Evolutionary conservation across 2,888 invertebrate species (phyloP).

Genomic region (Hylaea fasciaria): DNA sequence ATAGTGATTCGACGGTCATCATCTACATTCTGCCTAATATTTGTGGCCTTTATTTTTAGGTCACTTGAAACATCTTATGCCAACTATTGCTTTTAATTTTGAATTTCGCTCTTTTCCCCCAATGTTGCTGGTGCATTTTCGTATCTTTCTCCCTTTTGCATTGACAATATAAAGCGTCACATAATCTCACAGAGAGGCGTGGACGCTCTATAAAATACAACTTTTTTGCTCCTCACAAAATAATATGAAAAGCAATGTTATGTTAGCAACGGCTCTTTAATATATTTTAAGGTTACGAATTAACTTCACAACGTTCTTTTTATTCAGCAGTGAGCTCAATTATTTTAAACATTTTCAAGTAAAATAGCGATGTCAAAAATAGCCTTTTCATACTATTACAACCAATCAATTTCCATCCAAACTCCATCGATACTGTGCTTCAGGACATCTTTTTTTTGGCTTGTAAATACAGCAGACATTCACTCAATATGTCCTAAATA

Average conservation of each 20-base stretch:
- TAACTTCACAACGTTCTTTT: conserved; percentile 18
- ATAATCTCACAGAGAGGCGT: conserved; percentile 5
- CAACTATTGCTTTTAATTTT: conserved; percentile 74
- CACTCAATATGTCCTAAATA: conserved; percentile 35
- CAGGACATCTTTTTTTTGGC: conserved; percentile 29
- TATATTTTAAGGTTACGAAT: background rate
- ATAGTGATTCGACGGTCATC: conserved; percentile 81
- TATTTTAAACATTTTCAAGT: background rate
- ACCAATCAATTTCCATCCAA: conserved; percentile 24
- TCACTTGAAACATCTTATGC: conserved; percentile 74
- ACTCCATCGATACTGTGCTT: conserved; percentile 26
- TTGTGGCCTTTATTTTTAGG: conserved; percentile 74
- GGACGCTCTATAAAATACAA: conserved; percentile 6
- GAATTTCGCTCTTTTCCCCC: conserved; percentile 45
- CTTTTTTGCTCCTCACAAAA: conserved; percentile 8
- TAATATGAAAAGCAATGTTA: conserved; percentile 12
- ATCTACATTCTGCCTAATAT: conserved; percentile 79
- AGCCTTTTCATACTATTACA: conserved; percentile 17
- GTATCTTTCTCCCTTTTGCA: conserved; percentile 39
- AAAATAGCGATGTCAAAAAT: conserved; percentile 7
- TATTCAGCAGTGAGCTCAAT: conserved; percentile 9
- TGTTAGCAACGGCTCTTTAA: conserved; percentile 12
- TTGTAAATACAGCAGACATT: conserved; percentile 41
- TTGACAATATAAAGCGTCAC: conserved; percentile 17
- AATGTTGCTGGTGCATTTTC: conserved; percentile 23